These are phyloP conservation scores for Sparus aurata DNA, from an alignment of 2,797 vertebrate genomes.

Conservation along the genomic window DNA sequence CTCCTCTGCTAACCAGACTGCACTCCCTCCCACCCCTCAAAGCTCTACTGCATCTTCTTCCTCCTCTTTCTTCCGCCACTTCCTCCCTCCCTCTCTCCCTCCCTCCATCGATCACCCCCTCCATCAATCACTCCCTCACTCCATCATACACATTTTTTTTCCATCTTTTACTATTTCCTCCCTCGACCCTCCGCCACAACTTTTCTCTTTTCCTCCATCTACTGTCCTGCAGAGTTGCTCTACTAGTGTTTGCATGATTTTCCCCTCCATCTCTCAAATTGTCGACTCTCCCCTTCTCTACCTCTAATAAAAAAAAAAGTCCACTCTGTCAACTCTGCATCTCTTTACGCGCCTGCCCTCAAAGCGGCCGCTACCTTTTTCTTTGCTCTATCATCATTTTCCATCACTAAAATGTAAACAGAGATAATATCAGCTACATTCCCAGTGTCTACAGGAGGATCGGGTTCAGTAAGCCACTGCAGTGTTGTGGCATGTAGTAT, in stretches of 20 bases:
- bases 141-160: constrained; percentile 49
- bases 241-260: constrained; percentile 22
- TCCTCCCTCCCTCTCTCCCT: constrained; percentile 49
- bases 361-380: constrained; percentile 49
- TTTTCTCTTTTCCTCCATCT: constrained; percentile 13
- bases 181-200: constrained; percentile 13
- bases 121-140: constrained; percentile 52
- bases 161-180: constrained; percentile 51
- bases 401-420: constrained; percentile 75
- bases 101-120: constrained; percentile 40
- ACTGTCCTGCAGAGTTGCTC: constrained; percentile 9
- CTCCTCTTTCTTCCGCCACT: constrained; percentile 56
- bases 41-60: constrained; percentile 37
- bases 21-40: constrained; percentile 24
- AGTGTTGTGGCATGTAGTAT: constrained; percentile 67
- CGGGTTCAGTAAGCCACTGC: constrained; percentile 63
- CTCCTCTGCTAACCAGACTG: constrained; percentile 21
- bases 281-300: constrained; percentile 16
- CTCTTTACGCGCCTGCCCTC: constrained; percentile 16
- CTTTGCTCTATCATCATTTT: constrained; percentile 56
- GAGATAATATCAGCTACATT: constrained; percentile 69
- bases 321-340: constrained; percentile 42
- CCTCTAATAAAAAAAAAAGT: constrained; percentile 15
- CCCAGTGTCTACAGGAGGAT: constrained; percentile 65
- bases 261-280: constrained; percentile 35